Evolutionary conservation across 2,797 vertebrate genomes (phyloP).

Genomic region (Melanotaenia parkinsoni): DNA sequence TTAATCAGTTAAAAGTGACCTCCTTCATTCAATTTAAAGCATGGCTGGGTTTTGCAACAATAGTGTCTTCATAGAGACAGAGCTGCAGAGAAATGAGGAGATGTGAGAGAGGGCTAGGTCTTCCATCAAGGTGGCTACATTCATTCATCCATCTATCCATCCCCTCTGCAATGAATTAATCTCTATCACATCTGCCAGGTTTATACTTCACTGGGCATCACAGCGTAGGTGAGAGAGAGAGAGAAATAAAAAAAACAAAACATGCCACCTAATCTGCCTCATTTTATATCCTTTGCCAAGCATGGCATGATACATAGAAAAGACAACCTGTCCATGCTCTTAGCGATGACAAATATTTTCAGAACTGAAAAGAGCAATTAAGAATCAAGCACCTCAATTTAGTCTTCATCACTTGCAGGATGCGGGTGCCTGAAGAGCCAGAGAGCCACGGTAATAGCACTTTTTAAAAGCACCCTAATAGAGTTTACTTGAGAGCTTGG

Average conservation of each 20-base stretch:
- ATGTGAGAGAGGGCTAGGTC: constrained; percentile 35
- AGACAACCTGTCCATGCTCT: constrained; percentile 38
- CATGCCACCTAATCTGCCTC: constrained; percentile 27
- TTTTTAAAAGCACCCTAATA: constrained; percentile 56
- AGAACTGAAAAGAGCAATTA: constrained; percentile 40
- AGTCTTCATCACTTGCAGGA: constrained; percentile 24
- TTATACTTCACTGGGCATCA: constrained; percentile 65
- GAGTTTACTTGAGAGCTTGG: constrained; percentile 20
- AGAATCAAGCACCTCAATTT: constrained; percentile 34
- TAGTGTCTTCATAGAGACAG: constrained; percentile 53
- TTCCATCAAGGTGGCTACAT: constrained; percentile 54
- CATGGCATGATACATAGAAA: constrained; percentile 34
- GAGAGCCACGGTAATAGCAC: constrained; percentile 45
- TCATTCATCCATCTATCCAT: constrained; percentile 57
- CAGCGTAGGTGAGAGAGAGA: constrained; percentile 16
- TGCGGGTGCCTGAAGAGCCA: constrained; percentile 26
- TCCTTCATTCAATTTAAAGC: constrained; percentile 69
- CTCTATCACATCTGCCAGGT: constrained; percentile 73
- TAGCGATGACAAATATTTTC: constrained; percentile 36
- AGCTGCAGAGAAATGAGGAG: constrained; percentile 33
- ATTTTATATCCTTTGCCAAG: constrained; percentile 52
- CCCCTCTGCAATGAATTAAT: constrained; percentile 52
- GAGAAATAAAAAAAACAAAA: neutral
- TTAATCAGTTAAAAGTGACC: constrained; percentile 63
- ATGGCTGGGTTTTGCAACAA: constrained; percentile 56